Percentiles rank a stretch among this genome's conserved stretches.
These are phyloP conservation scores for Chymomyza amoena DNA, from an alignment of 2,888 invertebrate genomes.

Conservation along the genomic window DNA sequence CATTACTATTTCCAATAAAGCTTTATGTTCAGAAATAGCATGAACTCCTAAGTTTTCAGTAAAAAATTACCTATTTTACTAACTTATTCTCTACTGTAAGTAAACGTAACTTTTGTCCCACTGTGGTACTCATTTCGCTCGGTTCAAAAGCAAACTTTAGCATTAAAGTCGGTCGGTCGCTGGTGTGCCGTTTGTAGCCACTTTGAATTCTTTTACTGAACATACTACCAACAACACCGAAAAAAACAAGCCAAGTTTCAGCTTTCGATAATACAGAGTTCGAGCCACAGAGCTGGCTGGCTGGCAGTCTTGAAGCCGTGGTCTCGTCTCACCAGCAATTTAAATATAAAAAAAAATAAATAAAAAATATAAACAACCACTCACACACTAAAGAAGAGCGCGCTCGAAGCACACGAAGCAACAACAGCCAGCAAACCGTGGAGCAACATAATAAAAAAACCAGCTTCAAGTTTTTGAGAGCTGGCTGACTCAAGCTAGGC, in stretches of 20 bases:
- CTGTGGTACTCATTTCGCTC: conserved; percentile 50
- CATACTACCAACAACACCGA: conserved; percentile 22
- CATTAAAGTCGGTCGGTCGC: conserved; percentile 72
- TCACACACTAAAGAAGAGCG: conserved; percentile 43
- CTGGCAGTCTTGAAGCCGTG: conserved; percentile 38
- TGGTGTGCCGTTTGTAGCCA: conserved; percentile 44
- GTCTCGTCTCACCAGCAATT: conserved; percentile 64
- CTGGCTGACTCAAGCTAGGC: neutral
- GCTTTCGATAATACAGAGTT: conserved; percentile 60
- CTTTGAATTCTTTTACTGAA: conserved; percentile 64
- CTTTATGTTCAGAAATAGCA: no score
- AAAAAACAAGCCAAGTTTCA: conserved; percentile 61
- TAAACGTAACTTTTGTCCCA: conserved; percentile 26
- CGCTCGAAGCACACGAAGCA: conserved; percentile 3
- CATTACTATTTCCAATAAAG: no score
- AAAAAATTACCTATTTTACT: no score
- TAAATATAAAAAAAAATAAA: conserved; percentile 68
- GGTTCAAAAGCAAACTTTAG: conserved; percentile 61
- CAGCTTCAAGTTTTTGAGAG: conserved; percentile 38
- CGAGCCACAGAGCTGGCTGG: conserved; percentile 28
- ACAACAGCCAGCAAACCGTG: conserved; percentile 26
- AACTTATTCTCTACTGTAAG: no score
- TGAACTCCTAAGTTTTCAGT: no score
- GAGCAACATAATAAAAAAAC: conserved; percentile 51
- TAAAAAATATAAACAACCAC: conserved; percentile 43